Evolutionary conservation across 1,140 invertebrate genomes (phyloP).

Genomic region (Drosophila biarmipes): DNA sequence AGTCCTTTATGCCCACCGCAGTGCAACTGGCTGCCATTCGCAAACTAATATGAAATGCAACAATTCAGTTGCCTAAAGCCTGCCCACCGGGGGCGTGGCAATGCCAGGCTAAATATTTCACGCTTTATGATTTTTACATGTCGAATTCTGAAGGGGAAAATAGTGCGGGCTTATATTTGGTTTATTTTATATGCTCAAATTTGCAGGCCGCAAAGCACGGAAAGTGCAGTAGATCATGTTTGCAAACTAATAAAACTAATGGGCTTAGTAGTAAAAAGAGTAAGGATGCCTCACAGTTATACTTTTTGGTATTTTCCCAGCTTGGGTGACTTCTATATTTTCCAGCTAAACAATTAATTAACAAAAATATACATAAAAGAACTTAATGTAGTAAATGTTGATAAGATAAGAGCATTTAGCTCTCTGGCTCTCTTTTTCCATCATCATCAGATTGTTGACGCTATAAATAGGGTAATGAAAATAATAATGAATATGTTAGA

Average conservation of each 20-base stretch:
- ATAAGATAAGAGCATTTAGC: constrained; percentile 28
- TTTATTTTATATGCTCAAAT: background rate
- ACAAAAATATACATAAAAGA: background rate
- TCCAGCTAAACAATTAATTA: background rate
- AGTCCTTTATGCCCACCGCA: constrained; percentile 18
- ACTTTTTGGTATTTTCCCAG: background rate
- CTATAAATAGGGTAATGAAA: background rate
- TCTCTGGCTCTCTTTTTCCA: background rate
- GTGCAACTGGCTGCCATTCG: constrained; percentile 13
- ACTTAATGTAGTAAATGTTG: background rate
- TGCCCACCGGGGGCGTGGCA: constrained; percentile 6
- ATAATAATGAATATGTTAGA: background rate
- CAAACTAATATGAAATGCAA: constrained; percentile 32
- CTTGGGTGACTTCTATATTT: background rate
- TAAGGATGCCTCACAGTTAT: no score
- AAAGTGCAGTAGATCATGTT: background rate
- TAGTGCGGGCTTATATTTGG: background rate
- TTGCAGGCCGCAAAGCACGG: background rate
- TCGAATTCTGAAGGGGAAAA: background rate
- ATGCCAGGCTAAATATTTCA: constrained; percentile 25
- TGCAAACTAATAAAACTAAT: no score
- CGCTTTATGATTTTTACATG: constrained; percentile 23
- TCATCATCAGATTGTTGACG: background rate
- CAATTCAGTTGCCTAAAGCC: constrained; percentile 13
- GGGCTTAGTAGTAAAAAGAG: no score